A percentile compares a stretch with the other conserved stretches of the same genome.
phyloP scores from a whole-genome alignment of 2,797 vertebrate genomes.

The Cyprinella venusta region DNA sequence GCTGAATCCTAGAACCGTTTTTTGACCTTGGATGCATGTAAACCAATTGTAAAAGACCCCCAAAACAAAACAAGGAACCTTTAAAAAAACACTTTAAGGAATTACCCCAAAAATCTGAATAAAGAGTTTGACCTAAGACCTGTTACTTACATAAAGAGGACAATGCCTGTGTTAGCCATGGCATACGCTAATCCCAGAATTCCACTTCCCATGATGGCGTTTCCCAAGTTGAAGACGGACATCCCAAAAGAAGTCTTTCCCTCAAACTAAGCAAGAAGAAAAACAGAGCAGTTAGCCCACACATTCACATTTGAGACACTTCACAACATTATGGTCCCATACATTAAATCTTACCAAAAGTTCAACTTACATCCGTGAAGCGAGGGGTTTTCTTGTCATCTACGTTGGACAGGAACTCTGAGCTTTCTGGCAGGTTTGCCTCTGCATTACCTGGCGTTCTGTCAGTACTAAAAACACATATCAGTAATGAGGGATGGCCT shows the following conservation, averaged over 20 bases:
- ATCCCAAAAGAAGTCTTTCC: constrained; percentile 98
- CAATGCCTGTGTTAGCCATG: constrained; percentile 96
- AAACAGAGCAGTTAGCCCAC: constrained; percentile 12
- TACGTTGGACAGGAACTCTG: constrained; percentile 84
- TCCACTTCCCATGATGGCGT: constrained; percentile 99
- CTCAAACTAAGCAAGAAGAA: constrained; percentile 83
- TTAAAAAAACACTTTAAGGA: background rate
- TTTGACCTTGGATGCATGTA: background rate
- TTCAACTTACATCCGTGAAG: constrained; percentile 89
- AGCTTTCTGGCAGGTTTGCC: constrained; percentile 77
- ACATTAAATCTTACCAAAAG: constrained; percentile 12
- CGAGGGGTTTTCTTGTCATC: constrained; percentile 85
- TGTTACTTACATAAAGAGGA: constrained; percentile 93
- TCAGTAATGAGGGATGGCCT: background rate
- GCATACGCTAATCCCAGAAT: constrained; percentile 96
- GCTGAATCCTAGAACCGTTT: background rate
- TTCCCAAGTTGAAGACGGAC: constrained; percentile 98
- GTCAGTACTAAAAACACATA: constrained; percentile 63
- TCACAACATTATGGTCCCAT: background rate
- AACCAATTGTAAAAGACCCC: background rate
- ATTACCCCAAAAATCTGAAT: background rate
- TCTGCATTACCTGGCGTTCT: constrained; percentile 80
- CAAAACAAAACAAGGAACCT: background rate
- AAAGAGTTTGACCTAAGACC: background rate
- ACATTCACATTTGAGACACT: background rate